Conservation (phyloP, 2,113 vertebrate species). For the Ptilonorhynchus violaceus region DNA sequence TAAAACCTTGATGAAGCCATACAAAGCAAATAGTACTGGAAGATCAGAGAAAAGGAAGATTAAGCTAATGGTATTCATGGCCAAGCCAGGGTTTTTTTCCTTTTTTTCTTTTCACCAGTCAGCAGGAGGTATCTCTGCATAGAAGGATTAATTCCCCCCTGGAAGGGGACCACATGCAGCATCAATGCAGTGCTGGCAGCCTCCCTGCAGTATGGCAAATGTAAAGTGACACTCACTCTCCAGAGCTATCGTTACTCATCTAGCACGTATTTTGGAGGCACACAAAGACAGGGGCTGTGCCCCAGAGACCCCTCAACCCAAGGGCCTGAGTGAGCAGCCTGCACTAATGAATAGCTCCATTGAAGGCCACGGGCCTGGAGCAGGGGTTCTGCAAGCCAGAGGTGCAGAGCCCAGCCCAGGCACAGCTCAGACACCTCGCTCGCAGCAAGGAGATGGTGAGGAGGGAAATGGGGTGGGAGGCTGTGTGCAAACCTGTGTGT, state of each 20-base stretch:
- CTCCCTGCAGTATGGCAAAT: slow-evolving; percentile 32
- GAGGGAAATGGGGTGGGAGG: background rate
- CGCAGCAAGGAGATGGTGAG: rapidly evolving
- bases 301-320: slow-evolving; percentile 5
- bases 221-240: slow-evolving; percentile 39
- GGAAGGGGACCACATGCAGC: slow-evolving; percentile 58
- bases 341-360: background rate
- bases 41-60: slow-evolving; percentile 58
- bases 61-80: slow-evolving; percentile 9
- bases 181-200: slow-evolving; percentile 47
- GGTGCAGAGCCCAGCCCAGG: background rate
- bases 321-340: background rate
- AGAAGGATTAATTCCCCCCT: slow-evolving; percentile 29
- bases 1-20: slow-evolving; percentile 64
- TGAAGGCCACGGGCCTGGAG: background rate
- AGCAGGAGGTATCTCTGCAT: slow-evolving; percentile 46
- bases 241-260: slow-evolving; percentile 12
- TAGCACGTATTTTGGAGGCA: background rate
- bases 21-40: slow-evolving; percentile 34
- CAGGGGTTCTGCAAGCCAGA: background rate
- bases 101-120: slow-evolving; percentile 12
- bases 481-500: background rate
- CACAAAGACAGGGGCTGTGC: background rate
- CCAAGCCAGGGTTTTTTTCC: background rate
- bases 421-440: background rate